Evolutionary conservation across 2,888 invertebrate genomes (phyloP).

Genomic region (Protophormia terraenovae): DNA sequence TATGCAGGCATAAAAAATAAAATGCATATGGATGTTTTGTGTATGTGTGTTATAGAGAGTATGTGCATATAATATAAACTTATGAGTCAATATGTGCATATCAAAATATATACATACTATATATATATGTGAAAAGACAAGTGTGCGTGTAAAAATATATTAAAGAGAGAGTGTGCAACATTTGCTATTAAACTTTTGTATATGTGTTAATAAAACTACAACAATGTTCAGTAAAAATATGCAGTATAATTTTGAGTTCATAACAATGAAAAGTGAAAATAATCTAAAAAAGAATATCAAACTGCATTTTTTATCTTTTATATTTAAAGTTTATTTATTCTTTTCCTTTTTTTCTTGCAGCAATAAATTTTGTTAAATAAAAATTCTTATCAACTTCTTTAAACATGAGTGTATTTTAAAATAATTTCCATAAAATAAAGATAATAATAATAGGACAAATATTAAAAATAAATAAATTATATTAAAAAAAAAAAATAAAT

Average conservation of each 20-base stretch:
- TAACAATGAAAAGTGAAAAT: constrained; percentile 59
- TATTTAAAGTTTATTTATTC: constrained; percentile 39
- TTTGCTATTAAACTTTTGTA: no score
- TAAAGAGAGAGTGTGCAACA: background rate
- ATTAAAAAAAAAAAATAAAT: background rate
- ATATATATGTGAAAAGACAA: background rate
- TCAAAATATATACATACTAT: background rate
- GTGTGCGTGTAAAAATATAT: constrained; percentile 29
- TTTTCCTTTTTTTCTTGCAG: constrained; percentile 10
- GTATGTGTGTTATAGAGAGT: background rate
- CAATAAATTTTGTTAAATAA: constrained; percentile 18
- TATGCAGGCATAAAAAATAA: background rate
- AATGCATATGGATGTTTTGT: background rate
- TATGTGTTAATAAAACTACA: constrained; percentile 13
- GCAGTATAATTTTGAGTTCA: constrained; percentile 24
- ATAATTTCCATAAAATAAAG: constrained; percentile 4
- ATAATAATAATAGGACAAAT: background rate
- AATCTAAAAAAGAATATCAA: background rate
- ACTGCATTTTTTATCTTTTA: no score
- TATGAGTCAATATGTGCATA: constrained; percentile 15
- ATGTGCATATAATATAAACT: constrained; percentile 11
- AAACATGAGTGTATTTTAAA: constrained; percentile 26
- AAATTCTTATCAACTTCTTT: background rate
- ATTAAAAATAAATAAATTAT: background rate
- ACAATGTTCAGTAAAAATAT: constrained; percentile 38